Conservation (phyloP, 2,797 vertebrate genomes). For the Rhinoraja longicauda region DNA sequence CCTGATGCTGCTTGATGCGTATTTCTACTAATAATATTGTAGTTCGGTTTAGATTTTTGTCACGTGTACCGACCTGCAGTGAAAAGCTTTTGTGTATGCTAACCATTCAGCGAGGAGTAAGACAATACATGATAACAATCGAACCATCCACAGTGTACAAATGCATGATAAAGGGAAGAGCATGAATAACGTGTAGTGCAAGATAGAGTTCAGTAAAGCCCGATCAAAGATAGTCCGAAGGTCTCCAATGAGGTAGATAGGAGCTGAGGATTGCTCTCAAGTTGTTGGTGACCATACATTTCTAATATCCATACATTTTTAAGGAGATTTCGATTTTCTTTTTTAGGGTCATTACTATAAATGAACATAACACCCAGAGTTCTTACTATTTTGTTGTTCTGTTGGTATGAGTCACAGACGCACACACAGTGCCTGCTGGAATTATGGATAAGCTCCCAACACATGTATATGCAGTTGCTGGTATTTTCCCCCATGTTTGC, state of each 20-base stretch:
- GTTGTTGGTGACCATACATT: too few species aligned
- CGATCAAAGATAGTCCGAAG: too few species aligned
- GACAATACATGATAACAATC: too few species aligned
- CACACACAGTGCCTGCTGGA: neutral
- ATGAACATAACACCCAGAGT: neutral
- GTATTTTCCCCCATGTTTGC: neutral
- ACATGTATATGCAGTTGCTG: neutral
- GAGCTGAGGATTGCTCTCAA: too few species aligned
- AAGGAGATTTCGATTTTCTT: neutral
- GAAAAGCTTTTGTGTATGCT: too few species aligned
- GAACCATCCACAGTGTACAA: too few species aligned
- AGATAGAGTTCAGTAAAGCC: too few species aligned
- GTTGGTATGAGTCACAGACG: neutral
- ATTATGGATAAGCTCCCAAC: neutral
- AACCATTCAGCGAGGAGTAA: too few species aligned
- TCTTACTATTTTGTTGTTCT: neutral
- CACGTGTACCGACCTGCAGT: too few species aligned
- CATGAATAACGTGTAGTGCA: too few species aligned
- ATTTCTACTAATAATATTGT: neutral
- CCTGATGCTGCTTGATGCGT: neutral
- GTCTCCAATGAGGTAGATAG: too few species aligned
- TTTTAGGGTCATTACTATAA: neutral
- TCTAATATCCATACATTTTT: neutral
- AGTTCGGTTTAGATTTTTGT: neutral
- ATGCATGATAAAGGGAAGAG: too few species aligned